Conservation (phyloP, 2,113 vertebrate genomes). For the Diphyllodes magnificus region DNA sequence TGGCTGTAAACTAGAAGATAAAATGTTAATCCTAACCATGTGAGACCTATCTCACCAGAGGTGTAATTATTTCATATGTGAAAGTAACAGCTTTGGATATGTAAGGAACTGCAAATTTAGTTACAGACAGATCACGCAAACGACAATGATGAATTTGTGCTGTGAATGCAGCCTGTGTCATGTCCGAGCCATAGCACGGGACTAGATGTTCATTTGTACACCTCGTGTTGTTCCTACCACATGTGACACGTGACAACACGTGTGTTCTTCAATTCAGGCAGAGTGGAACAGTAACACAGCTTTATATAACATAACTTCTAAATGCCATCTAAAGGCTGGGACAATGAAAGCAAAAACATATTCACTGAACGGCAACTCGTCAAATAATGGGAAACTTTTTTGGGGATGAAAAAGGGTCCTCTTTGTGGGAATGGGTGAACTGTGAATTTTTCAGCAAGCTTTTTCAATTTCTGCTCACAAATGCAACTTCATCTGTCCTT, state of each 20-base stretch:
- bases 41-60: neutral
- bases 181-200: rapidly evolving
- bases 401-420: neutral
- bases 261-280: neutral
- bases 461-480: neutral
- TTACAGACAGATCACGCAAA: neutral
- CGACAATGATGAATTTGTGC: neutral
- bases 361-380: neutral
- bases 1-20: neutral
- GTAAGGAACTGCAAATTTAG: neutral
- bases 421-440: neutral
- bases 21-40: neutral
- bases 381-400: neutral
- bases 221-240: neutral
- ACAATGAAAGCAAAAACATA: neutral
- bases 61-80: neutral
- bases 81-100: neutral
- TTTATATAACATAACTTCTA: neutral
- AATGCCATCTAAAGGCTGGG: neutral
- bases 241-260: rapidly evolving
- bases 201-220: neutral
- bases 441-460: neutral
- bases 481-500: neutral
- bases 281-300: neutral
- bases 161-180: neutral